Evolutionary conservation across 2,888 invertebrate species (phyloP), one percentile per base, ranked within the genome.

Genomic region (Stegophylla sp.): DNA sequence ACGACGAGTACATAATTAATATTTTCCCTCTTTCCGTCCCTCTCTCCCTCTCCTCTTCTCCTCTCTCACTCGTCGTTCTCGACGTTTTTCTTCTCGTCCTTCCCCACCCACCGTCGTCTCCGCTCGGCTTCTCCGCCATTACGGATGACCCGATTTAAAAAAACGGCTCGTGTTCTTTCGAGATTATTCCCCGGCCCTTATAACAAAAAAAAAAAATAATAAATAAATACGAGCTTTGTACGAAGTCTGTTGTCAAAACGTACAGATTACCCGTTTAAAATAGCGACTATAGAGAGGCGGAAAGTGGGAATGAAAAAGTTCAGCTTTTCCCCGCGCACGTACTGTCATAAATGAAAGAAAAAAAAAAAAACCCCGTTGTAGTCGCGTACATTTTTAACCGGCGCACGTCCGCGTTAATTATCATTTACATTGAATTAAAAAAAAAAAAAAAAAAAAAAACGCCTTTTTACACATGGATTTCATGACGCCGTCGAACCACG

Each of bases 1-100:
- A 17, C 66, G 66, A 71, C 71, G 41, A 71, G 61, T 71, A 51
- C 61, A 79, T 79, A 71, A 79, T 79, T 79, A 79, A 79, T 79
- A 79, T 69, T 67, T 76, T 79, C 34, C 41, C 45, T 51, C 69
- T 56, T 7, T 43, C n/a, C 61, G 41, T 23, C 41, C 5, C 1
- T 26, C 51, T 17, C 7, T 12, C 26, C 51, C 4, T 34, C 63
- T 74, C 1, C 26, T 28, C 63, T 26, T 28, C n/a, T 15, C 20
- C 23, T 63, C 34, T n/a, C n/a, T n/a, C n/a, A n/a, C n/a, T n/a
- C n/a, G n/a, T n/a, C n/a, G n/a, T n/a, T n/a, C n/a, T n/a, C n/a
- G n/a, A n/a, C n/a, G n/a, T n/a, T 17, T 3, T 12, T 26, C 51
- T 3, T 34, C 63, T 74, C 1, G 10, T 28, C 63, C 4, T 28